Percentiles rank a stretch among this genome's conserved stretches.
Conservation (phyloP, 2,888 invertebrate species). For the Therioaphis trifolii region DNA sequence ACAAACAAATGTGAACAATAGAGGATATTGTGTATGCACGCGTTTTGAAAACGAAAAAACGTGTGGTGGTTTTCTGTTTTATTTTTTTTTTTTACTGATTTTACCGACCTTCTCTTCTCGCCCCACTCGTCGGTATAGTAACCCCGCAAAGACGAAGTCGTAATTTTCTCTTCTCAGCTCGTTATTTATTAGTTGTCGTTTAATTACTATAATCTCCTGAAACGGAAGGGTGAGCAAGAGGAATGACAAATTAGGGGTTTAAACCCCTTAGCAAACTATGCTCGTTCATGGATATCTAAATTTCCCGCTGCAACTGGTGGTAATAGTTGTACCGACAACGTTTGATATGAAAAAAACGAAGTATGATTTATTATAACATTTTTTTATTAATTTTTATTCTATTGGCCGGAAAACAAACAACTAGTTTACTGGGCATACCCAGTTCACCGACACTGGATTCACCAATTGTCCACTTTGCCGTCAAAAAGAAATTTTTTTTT, state of each 20-base stretch:
- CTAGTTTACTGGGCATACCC: no score
- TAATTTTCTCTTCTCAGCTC: conserved; percentile 38
- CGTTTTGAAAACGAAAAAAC: background rate
- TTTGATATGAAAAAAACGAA: background rate
- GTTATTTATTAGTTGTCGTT: conserved; percentile 56
- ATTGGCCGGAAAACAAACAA: no score
- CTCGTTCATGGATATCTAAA: conserved; percentile 5
- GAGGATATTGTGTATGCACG: no score
- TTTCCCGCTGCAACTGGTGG: background rate
- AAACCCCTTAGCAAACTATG: conserved; percentile 2
- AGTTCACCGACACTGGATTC: no score
- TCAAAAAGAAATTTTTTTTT: no score
- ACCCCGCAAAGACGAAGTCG: conserved; percentile 16
- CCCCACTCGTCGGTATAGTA: background rate
- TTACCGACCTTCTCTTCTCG: background rate
- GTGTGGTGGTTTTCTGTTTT: background rate
- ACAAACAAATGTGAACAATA: no score
- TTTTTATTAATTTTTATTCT: no score
- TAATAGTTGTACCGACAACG: background rate
- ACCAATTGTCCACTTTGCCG: no score
- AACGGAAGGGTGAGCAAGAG: background rate
- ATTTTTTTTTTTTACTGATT: background rate
- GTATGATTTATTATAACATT: no score
- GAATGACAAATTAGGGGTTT: conserved; percentile 52
- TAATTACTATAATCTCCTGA: conserved; percentile 44